These are phyloP conservation scores for Falco berigora DNA, from an alignment of 2,797 vertebrate genomes.

Conservation along the genomic window DNA sequence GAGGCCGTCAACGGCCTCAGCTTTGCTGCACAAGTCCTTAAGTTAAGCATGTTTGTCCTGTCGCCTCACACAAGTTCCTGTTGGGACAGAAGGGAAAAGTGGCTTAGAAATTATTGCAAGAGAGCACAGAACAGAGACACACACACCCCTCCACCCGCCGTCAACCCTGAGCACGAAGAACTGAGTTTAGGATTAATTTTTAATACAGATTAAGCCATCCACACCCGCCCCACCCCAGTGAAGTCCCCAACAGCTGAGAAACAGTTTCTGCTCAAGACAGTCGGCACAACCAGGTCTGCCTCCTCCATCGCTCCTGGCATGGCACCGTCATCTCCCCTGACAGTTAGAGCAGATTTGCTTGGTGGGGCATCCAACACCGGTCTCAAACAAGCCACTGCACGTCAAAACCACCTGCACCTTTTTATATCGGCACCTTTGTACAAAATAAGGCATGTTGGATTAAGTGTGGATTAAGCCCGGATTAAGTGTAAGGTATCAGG, in stretches of 20 bases:
- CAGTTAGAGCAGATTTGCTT: background rate
- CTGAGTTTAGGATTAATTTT: background rate
- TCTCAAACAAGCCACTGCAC: accelerated
- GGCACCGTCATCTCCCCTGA: background rate
- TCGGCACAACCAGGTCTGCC: accelerated
- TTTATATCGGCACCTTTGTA: background rate
- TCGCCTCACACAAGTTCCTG: conserved; percentile 54
- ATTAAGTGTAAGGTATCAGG: background rate
- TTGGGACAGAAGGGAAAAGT: background rate
- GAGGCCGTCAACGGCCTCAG: conserved; percentile 82
- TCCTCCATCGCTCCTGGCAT: no score
- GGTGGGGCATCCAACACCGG: accelerated
- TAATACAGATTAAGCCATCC: background rate
- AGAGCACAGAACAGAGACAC: background rate
- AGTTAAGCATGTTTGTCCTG: conserved; percentile 82
- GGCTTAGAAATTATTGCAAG: background rate
- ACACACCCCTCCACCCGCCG: accelerated
- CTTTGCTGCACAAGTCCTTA: conserved; percentile 86
- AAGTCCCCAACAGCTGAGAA: background rate
- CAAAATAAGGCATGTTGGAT: background rate
- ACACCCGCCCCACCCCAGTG: accelerated
- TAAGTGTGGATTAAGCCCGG: no score
- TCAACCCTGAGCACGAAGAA: accelerated
- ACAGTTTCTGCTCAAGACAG: background rate
- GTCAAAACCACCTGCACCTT: background rate